phyloP scores from a whole-genome alignment of 2,797 vertebrate genomes.

The Hybognathus amarus region DNA sequence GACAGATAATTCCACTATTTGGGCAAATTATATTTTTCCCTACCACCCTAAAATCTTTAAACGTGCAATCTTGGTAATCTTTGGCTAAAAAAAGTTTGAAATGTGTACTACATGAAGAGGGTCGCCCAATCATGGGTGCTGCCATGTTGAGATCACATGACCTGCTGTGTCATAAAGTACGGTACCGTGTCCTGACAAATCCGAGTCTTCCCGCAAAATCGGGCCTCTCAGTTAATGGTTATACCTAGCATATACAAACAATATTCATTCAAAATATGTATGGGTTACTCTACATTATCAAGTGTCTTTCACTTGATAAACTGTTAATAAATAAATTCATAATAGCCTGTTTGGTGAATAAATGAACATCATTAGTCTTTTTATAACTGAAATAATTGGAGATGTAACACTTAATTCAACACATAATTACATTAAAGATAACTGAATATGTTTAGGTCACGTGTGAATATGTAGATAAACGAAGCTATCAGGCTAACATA shows the following conservation, averaged over 20 bases:
- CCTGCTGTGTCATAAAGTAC: neutral
- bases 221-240: neutral
- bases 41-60: neutral
- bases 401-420: neutral
- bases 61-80: neutral
- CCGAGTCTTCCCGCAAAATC: too few species aligned
- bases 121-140: conserved; percentile 22
- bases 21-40: neutral
- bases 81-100: neutral
- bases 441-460: neutral
- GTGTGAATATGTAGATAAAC: neutral
- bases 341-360: neutral
- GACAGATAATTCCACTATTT: neutral
- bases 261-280: neutral
- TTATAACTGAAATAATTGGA: neutral
- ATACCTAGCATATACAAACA: neutral
- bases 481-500: neutral
- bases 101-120: neutral
- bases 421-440: neutral
- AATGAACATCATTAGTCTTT: neutral
- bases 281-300: neutral
- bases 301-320: neutral
- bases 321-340: neutral
- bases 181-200: neutral
- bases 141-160: conserved; percentile 32